These are phyloP conservation scores for Stylophora pistillata DNA, from an alignment of 64 coral and sea anemone species.

Conservation along the genomic window DNA sequence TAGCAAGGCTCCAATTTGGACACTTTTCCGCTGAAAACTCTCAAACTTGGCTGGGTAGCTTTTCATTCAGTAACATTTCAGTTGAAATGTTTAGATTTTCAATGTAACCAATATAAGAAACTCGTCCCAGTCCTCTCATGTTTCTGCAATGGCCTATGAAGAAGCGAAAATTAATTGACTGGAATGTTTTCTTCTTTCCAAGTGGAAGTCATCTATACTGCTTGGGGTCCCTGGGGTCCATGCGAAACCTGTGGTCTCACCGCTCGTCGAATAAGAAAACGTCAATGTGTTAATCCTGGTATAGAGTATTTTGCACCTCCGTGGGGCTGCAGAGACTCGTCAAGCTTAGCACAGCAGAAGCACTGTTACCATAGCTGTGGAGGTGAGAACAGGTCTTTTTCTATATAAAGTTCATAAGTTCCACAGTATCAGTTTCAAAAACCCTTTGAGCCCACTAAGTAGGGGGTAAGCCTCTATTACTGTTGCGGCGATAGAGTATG, in stretches of 20 bases:
- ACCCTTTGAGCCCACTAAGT: too few relatives aligned
- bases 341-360: not conserved
- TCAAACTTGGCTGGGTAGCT: too few relatives aligned
- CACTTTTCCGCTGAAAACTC: too few relatives aligned
- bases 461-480: too few relatives aligned
- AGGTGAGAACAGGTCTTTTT: constrained; percentile 8
- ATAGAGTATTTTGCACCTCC: not conserved
- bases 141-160: too few relatives aligned
- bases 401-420: not conserved
- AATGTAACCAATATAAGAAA: too few relatives aligned
- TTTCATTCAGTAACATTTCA: too few relatives aligned
- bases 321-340: not conserved
- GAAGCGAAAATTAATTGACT: too few relatives aligned
- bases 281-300: constrained; percentile 14
- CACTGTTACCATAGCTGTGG: constrained; percentile 28
- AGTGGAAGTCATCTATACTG: constrained; percentile 42
- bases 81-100: too few relatives aligned
- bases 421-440: not conserved
- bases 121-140: too few relatives aligned
- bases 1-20: too few relatives aligned
- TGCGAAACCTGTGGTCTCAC: constrained; percentile 61
- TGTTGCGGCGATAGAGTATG: too few relatives aligned
- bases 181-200: not conserved
- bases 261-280: not conserved
- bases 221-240: constrained; percentile 26